Percentiles rank a stretch among this genome's conserved stretches.
Conservation (phyloP, 2,888 invertebrate genomes). For the Harpagoxenus sublaevis region DNA sequence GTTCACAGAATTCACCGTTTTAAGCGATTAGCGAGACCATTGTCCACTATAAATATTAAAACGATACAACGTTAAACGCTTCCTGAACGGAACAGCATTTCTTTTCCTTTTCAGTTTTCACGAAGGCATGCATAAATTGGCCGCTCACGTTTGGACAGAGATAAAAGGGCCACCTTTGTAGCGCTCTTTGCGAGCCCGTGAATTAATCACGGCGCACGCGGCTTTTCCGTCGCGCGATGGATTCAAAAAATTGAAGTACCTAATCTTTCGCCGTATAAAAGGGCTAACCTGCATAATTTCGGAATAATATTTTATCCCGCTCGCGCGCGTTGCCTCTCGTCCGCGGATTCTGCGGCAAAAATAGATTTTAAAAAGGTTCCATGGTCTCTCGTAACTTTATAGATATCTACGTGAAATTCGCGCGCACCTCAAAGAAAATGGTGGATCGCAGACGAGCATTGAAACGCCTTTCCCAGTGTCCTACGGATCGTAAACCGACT, state of each 20-base stretch:
- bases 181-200: slow-evolving; percentile 14
- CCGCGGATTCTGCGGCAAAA: not conserved
- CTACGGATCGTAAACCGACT: slow-evolving; percentile 17
- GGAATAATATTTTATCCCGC: slow-evolving; percentile 3
- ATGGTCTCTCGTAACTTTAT: not conserved
- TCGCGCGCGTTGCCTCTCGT: not conserved
- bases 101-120: not conserved
- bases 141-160: not conserved
- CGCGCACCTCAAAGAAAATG: not conserved
- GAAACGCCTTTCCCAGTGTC: not conserved
- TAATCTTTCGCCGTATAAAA: not conserved
- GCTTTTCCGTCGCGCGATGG: slow-evolving; percentile 7
- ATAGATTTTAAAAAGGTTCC: slow-evolving; percentile 5
- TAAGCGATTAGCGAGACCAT: slow-evolving; percentile 22
- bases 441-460: not conserved
- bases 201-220: slow-evolving; percentile 18
- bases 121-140: not conserved
- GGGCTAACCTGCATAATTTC: slow-evolving; percentile 16
- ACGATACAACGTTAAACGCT: not conserved
- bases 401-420: not conserved
- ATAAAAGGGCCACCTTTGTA: slow-evolving; percentile 15
- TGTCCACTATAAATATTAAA: not conserved
- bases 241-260: slow-evolving; percentile 20
- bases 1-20: slow-evolving; percentile 1
- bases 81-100: slow-evolving; percentile 1